Evolutionary conservation across 1,140 invertebrate species (phyloP).

Genomic region (Dinoponera quadriceps): DNA sequence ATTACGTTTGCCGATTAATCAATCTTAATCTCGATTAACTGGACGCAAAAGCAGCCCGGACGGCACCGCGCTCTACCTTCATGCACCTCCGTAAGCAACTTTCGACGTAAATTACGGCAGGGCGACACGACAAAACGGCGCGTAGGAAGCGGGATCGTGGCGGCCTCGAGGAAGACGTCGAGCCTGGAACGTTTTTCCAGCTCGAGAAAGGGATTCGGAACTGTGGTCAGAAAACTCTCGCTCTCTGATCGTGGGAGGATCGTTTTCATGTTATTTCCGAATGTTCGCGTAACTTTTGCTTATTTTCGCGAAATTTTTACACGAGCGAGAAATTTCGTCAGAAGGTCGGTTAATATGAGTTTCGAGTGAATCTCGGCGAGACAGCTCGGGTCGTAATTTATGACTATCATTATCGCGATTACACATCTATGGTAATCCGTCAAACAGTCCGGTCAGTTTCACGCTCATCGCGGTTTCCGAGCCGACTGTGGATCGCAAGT

Average conservation of each 20-base stretch:
- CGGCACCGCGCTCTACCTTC: background rate
- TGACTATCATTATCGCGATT: no score
- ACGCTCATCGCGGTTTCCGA: background rate
- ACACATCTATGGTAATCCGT: background rate
- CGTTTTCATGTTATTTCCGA: no score
- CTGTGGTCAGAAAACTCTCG: no score
- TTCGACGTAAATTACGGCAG: conserved; percentile 22
- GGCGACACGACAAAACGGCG: background rate
- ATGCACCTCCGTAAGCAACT: conserved; percentile 27
- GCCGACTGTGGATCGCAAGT: background rate
- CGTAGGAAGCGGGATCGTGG: background rate
- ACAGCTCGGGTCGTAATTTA: no score
- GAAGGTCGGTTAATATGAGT: no score
- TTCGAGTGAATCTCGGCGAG: background rate
- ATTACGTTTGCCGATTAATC: conserved; percentile 44
- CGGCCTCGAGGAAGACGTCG: background rate
- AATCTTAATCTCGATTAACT: conserved; percentile 52
- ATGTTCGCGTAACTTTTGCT: background rate
- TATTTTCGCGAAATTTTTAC: no score
- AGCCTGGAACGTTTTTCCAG: background rate
- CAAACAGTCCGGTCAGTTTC: background rate
- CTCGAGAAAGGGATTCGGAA: no score
- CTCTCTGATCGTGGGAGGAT: no score
- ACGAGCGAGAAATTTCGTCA: no score
- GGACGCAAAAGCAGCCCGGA: conserved; percentile 4